phyloP scores from a whole-genome alignment of 1,140 invertebrate genomes.

The Drosophila sturtevanti region DNA sequence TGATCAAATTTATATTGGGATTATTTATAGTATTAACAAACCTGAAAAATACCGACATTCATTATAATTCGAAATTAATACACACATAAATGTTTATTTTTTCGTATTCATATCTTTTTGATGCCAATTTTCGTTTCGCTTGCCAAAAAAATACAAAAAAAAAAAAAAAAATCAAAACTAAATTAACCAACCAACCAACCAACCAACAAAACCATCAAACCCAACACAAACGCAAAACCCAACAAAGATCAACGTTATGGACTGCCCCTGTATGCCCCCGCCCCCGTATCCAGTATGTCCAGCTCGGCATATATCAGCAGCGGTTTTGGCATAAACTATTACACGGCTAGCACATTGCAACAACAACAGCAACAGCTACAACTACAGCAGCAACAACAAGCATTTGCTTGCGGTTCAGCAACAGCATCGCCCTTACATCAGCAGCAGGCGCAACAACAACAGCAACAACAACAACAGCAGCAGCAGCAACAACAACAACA shows the following conservation, averaged over 20 bases:
- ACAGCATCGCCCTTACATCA: conserved; percentile 51
- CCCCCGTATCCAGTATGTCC: conserved; percentile 69
- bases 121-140: conserved; percentile 67
- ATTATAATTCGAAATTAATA: conserved; percentile 56
- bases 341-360: conserved; percentile 56
- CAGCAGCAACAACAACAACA: conserved; percentile 38
- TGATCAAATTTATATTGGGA: background rate
- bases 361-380: conserved; percentile 36
- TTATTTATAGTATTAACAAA: conserved; percentile 1
- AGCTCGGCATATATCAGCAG: conserved; percentile 77
- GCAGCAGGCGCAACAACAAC: conserved; percentile 41
- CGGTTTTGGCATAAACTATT: conserved; percentile 80
- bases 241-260: conserved; percentile 57
- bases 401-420: no score
- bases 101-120: conserved; percentile 72
- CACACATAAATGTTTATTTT: conserved; percentile 64
- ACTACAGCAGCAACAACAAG: conserved; percentile 27
- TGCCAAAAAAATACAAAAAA: conserved; percentile 46
- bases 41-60: conserved; percentile 19
- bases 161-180: conserved; percentile 33
- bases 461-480: conserved; percentile 46
- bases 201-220: conserved; percentile 24
- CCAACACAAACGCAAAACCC: conserved; percentile 17
- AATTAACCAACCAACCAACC: conserved; percentile 33
- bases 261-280: conserved; percentile 36